These are phyloP conservation scores for Pedetes capensis DNA, from an alignment of 2,113 vertebrate genomes.

Conservation along the genomic window DNA sequence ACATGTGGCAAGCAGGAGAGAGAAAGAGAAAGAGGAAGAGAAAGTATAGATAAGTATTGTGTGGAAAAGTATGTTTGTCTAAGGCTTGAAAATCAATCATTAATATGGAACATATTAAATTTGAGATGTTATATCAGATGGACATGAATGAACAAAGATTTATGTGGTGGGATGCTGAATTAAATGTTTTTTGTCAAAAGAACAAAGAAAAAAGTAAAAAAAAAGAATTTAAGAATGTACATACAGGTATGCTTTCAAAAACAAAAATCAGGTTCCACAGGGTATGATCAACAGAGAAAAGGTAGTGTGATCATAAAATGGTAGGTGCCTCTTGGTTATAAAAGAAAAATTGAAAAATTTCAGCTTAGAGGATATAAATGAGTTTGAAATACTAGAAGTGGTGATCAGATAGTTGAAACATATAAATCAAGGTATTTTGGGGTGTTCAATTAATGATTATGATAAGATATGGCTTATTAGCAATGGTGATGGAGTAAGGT, in stretches of 20 bases:
- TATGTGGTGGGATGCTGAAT: neutral
- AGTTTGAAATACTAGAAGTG: neutral
- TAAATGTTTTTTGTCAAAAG: neutral
- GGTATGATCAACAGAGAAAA: neutral
- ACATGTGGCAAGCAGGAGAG: neutral
- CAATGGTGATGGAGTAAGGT: neutral
- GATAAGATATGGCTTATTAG: neutral
- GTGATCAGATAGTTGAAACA: neutral
- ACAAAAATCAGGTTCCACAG: neutral
- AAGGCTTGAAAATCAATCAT: neutral
- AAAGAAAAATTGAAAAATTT: no score
- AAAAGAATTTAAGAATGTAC: neutral
- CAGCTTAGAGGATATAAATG: no score
- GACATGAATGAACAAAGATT: neutral
- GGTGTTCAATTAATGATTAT: no score
- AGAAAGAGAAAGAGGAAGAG: neutral
- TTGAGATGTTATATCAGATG: neutral
- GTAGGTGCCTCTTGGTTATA: no score
- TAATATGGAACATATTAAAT: neutral
- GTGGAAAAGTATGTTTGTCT: neutral
- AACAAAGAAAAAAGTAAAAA: neutral
- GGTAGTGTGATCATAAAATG: no score
- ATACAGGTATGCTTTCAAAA: neutral
- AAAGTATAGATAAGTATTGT: neutral
- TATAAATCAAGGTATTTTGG: neutral